phyloP scores from a whole-genome alignment of 2,797 vertebrate genomes.

The Hippoglossus hippoglossus region DNA sequence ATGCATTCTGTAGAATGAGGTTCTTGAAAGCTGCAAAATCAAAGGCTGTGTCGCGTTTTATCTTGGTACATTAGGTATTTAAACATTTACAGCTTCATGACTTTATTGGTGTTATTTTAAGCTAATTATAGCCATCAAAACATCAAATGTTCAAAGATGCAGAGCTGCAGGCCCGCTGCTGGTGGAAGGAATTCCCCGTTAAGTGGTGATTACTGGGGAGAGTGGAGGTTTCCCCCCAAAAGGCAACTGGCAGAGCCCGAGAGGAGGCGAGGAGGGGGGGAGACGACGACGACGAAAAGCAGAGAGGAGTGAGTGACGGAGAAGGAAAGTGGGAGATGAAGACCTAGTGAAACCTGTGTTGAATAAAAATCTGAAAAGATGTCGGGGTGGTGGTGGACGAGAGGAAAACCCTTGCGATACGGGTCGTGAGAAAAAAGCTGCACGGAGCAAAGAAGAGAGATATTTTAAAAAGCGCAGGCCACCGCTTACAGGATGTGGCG shows the following conservation, averaged over 20 bases:
- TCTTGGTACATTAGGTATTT: slow-evolving; percentile 70
- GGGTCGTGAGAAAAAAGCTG: slow-evolving; percentile 25
- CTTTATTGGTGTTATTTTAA: slow-evolving; percentile 80
- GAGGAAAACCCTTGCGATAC: background rate
- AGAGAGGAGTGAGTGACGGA: slow-evolving; percentile 4
- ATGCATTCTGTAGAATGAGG: slow-evolving; percentile 9
- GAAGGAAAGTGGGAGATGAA: slow-evolving; percentile 7
- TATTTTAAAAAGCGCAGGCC: slow-evolving; percentile 26
- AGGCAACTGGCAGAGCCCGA: slow-evolving; percentile 47
- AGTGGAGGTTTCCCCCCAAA: slow-evolving; percentile 63
- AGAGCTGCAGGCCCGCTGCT: slow-evolving; percentile 56
- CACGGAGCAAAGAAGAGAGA: background rate
- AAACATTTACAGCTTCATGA: slow-evolving; percentile 66
- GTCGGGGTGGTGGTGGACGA: background rate
- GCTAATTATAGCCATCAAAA: slow-evolving; percentile 80
- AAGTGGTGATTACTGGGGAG: slow-evolving; percentile 73
- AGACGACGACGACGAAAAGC: background rate
- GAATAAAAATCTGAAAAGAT: background rate
- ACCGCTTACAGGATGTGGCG: slow-evolving; percentile 62
- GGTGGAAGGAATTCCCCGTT: slow-evolving; percentile 70
- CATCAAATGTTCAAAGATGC: slow-evolving; percentile 72
- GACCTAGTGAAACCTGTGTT: background rate
- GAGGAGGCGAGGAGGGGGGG: slow-evolving; percentile 15
- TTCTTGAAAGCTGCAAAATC: slow-evolving; percentile 41
- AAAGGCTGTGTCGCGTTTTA: slow-evolving; percentile 64